Evolutionary conservation across 1,140 invertebrate species (phyloP).

Genomic region (Papilio machaon): DNA sequence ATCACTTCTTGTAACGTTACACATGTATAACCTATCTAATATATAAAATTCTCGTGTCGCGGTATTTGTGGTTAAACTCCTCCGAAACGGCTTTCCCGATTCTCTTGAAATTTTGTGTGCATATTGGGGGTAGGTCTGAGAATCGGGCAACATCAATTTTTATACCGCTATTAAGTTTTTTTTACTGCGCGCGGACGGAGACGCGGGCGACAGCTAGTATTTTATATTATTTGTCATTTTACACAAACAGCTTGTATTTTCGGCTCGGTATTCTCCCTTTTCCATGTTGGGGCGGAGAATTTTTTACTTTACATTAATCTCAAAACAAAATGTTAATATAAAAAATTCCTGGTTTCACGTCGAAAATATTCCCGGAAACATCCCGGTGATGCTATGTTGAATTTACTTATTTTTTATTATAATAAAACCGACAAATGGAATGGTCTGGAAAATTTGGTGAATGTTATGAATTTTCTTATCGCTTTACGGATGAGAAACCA

Average conservation of each 20-base stretch:
- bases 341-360: neutral
- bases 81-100: too few species aligned
- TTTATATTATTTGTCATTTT: neutral
- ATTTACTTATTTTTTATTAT: neutral
- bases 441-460: constrained; percentile 1
- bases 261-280: neutral
- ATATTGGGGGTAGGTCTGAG: too few species aligned
- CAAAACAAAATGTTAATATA: constrained; percentile 4
- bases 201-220: neutral
- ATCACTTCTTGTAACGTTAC: too few species aligned
- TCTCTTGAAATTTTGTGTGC: too few species aligned
- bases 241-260: neutral
- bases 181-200: too few species aligned
- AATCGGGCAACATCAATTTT: too few species aligned
- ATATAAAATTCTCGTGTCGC: too few species aligned
- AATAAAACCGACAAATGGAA: constrained; percentile 9
- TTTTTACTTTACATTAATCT: neutral
- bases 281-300: neutral
- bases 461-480: constrained; percentile 11
- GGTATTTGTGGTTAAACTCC: too few species aligned
- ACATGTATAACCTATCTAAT: too few species aligned
- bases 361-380: neutral
- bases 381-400: neutral
- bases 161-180: too few species aligned
- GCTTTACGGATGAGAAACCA: neutral